Conservation (phyloP, 2,888 invertebrate species). For the Meteorus cinctellus region DNA sequence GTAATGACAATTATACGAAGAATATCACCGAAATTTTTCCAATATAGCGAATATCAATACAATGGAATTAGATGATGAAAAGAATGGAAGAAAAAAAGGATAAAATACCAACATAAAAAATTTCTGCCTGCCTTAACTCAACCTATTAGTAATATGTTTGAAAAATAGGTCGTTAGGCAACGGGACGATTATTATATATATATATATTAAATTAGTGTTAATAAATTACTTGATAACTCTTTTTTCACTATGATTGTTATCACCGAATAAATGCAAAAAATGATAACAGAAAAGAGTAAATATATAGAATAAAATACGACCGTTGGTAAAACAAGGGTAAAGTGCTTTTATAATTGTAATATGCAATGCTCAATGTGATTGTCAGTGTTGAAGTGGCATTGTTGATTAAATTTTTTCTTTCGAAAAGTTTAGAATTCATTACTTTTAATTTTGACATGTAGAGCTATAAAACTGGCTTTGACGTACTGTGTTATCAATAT, state of each 20-base stretch:
- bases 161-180: constrained; percentile 51
- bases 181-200: constrained; percentile 12
- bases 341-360: constrained; percentile 50
- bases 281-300: constrained; percentile 37
- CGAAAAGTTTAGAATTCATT: neutral
- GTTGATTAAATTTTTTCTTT: constrained; percentile 16
- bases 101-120: constrained; percentile 38
- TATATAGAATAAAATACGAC: constrained; percentile 39
- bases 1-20: constrained; percentile 15
- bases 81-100: constrained; percentile 23
- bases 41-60: neutral
- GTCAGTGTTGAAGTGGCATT: constrained; percentile 9
- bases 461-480: neutral
- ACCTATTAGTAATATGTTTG: constrained; percentile 56
- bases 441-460: too few species aligned
- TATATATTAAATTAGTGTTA: constrained; percentile 39
- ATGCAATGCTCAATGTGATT: constrained; percentile 46
- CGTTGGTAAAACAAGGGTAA: constrained; percentile 46
- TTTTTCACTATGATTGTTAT: constrained; percentile 54
- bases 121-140: constrained; percentile 53
- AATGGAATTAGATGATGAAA: constrained; percentile 10
- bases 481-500: constrained; percentile 5
- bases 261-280: constrained; percentile 35
- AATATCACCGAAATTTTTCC: neutral
- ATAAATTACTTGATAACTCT: constrained; percentile 43